Conservation (phyloP, 2,888 invertebrate species). For the Drosophila leonis region DNA sequence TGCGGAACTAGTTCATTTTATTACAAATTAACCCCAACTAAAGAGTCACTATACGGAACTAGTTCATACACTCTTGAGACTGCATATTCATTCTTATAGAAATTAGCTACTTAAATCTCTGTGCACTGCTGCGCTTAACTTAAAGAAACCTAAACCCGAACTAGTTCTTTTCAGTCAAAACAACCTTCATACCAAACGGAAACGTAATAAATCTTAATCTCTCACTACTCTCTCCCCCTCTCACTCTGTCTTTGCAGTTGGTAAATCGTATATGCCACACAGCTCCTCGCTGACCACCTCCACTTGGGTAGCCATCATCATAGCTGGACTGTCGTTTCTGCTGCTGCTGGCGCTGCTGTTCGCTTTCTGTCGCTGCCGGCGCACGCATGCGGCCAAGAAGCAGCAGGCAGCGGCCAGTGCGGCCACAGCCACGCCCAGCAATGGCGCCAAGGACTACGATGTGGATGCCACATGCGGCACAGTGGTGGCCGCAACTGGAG, state of each 20-base stretch:
- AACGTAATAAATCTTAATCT: slow-evolving; percentile 20
- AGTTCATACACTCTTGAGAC: neutral
- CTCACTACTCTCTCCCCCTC: neutral
- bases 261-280: slow-evolving; percentile 80
- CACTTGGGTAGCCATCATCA: slow-evolving; percentile 78
- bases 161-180: slow-evolving; percentile 3
- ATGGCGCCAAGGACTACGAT: slow-evolving; percentile 75
- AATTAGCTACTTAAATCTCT: neutral
- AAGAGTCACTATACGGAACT: neutral
- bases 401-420: slow-evolving; percentile 57
- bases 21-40: neutral
- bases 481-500: slow-evolving; percentile 45
- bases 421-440: slow-evolving; percentile 8
- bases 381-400: slow-evolving; percentile 74
- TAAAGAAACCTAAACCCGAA: neutral
- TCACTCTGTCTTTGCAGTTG: slow-evolving; percentile 65
- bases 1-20: neutral
- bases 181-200: neutral
- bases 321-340: slow-evolving; percentile 74
- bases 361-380: slow-evolving; percentile 80
- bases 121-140: neutral
- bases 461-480: slow-evolving; percentile 63
- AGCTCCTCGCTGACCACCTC: slow-evolving; percentile 78
- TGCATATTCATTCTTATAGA: neutral
- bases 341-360: slow-evolving; percentile 70